Conservation (phyloP, 2,797 vertebrate species). For the Clarias platycephalus region DNA sequence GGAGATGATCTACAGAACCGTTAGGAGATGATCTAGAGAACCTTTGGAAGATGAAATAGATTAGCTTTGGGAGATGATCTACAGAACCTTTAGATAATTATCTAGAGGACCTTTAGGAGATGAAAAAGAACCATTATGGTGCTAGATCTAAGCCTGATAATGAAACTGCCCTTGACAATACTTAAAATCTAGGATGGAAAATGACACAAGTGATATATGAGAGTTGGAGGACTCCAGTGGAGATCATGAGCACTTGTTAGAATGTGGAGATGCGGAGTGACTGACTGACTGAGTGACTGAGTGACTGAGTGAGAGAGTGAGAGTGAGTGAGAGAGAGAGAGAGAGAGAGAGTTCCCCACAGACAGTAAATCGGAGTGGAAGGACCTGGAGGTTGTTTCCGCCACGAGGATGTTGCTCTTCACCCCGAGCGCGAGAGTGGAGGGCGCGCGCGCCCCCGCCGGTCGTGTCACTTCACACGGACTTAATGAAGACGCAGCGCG, state of each 20-base stretch:
- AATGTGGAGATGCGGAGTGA: not conserved
- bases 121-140: not conserved
- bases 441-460: not conserved
- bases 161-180: not conserved
- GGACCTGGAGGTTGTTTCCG: not conserved
- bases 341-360: not conserved
- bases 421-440: not conserved
- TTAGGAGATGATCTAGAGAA: too few relatives aligned
- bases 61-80: not conserved
- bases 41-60: too few relatives aligned
- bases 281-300: not conserved
- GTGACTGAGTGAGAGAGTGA: not conserved
- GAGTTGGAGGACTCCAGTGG: not conserved
- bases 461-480: slow-evolving; percentile 11
- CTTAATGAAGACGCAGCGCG: not conserved
- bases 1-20: too few relatives aligned
- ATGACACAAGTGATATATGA: not conserved
- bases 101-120: not conserved
- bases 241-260: slow-evolving; percentile 24
- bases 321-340: not conserved
- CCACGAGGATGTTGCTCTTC: not conserved
- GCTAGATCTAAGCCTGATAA: not conserved
- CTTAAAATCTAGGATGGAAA: not conserved
- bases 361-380: not conserved
- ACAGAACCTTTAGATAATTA: too few relatives aligned